Percentiles rank a stretch among this genome's conserved stretches.
These are phyloP conservation scores for Scaptodrosophila lebanonensis DNA, from an alignment of 1,140 invertebrate genomes.

Conservation along the genomic window DNA sequence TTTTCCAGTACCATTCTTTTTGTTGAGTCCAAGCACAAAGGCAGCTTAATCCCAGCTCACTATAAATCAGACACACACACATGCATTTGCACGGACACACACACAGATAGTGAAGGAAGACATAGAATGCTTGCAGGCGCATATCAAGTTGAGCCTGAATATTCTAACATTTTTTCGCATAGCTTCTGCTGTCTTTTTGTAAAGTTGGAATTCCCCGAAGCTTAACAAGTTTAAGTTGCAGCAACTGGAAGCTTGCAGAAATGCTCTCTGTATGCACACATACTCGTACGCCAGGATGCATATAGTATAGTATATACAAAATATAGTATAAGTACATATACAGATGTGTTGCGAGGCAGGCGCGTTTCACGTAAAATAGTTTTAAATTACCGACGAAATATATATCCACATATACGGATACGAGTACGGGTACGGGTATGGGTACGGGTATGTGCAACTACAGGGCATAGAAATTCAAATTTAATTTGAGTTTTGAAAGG, in stretches of 20 bases:
- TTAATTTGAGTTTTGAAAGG: slow-evolving; percentile 54
- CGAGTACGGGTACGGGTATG: too few species aligned
- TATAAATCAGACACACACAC: slow-evolving; percentile 62
- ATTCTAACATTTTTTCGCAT: slow-evolving; percentile 47
- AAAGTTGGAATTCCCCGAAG: slow-evolving; percentile 66
- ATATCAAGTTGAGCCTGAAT: slow-evolving; percentile 73
- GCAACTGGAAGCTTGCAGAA: slow-evolving; percentile 42
- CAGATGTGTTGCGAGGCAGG: slow-evolving; percentile 14
- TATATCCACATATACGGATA: slow-evolving; percentile 15
- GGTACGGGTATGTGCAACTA: too few species aligned
- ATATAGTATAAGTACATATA: slow-evolving; percentile 12
- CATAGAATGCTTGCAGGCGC: slow-evolving; percentile 64
- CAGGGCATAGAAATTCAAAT: slow-evolving; percentile 57
- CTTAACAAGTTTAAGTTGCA: slow-evolving; percentile 74
- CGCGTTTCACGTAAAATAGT: slow-evolving; percentile 66
- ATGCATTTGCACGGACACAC: slow-evolving; percentile 11
- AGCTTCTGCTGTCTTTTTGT: slow-evolving; percentile 16
- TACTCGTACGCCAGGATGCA: slow-evolving; percentile 11
- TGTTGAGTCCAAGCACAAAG: slow-evolving; percentile 64
- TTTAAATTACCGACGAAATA: slow-evolving; percentile 61
- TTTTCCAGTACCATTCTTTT: slow-evolving; percentile 62
- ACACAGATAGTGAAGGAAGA: slow-evolving; percentile 34
- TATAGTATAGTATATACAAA: too few species aligned
- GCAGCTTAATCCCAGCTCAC: slow-evolving; percentile 71
- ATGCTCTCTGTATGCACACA: slow-evolving; percentile 35